Conservation (phyloP, 30 jellyfish, hydroid and myxozoan species). For the Nemopilema nomurai region DNA sequence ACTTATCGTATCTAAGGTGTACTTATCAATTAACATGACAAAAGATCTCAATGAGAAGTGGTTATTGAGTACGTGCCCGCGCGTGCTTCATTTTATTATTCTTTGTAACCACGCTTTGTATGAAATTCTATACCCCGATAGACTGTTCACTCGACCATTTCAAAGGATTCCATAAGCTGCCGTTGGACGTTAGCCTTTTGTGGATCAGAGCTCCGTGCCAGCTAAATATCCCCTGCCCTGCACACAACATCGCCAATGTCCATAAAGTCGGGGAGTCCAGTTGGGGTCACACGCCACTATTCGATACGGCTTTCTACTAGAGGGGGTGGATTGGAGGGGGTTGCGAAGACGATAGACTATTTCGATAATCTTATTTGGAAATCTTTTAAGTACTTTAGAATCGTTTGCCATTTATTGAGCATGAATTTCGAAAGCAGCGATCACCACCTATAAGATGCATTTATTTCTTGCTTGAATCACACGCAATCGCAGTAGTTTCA, state of each 20-base stretch:
- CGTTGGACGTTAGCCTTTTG: slow-evolving; percentile 67
- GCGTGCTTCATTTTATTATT: slow-evolving; percentile 48
- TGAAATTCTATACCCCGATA: slow-evolving; percentile 63
- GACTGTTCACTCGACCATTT: slow-evolving; percentile 54
- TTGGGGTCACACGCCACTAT: not conserved
- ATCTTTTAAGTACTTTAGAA: not conserved
- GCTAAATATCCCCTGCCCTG: not conserved
- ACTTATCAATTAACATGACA: slow-evolving; percentile 57
- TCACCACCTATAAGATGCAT: no score
- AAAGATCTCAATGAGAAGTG: slow-evolving; percentile 31
- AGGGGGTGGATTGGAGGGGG: no score
- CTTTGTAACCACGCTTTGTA: slow-evolving; percentile 47
- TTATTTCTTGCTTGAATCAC: no score
- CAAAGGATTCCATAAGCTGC: slow-evolving; percentile 41
- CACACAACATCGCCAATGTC: not conserved
- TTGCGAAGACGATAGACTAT: no score
- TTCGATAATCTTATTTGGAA: not conserved
- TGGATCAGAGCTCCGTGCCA: slow-evolving; percentile 14
- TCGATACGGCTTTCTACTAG: no score
- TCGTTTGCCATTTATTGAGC: no score
- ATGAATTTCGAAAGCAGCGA: no score
- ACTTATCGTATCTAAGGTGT: slow-evolving; percentile 46
- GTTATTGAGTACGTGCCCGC: slow-evolving; percentile 72
- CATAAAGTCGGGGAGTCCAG: not conserved
- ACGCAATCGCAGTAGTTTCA: no score